phyloP scores from a whole-genome alignment of 2,888 invertebrate genomes.

The Rotaria macrura region DNA sequence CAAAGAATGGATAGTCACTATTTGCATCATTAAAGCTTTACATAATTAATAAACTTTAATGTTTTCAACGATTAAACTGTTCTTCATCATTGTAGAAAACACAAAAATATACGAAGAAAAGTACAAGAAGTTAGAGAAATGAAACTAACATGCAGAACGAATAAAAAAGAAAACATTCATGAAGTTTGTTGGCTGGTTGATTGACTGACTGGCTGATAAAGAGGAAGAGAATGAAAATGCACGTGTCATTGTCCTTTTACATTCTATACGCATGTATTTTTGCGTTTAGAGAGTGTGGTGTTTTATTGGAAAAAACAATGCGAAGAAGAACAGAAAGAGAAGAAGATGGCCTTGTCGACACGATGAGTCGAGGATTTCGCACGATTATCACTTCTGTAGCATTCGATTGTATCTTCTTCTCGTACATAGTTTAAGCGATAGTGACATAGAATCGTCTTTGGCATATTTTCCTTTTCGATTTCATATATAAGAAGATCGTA shows the following conservation, averaged over 20 bases:
- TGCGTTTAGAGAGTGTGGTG: background rate
- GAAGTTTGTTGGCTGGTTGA: background rate
- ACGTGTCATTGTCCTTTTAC: conserved; percentile 5
- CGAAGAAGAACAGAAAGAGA: background rate
- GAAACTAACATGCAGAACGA: background rate
- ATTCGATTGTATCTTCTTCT: background rate
- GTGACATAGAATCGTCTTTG: background rate
- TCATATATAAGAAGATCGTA: background rate
- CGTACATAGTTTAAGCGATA: background rate
- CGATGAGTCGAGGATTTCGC: background rate
- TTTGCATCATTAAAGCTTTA: background rate
- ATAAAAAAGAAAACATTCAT: background rate
- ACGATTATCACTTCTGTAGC: background rate
- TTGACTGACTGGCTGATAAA: background rate
- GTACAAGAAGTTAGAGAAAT: background rate
- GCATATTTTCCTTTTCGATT: background rate
- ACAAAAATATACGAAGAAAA: background rate
- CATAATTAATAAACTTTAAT: background rate
- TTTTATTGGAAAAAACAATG: background rate
- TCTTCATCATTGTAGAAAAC: background rate
- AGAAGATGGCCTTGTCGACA: background rate
- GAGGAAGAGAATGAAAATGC: background rate
- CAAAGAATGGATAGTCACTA: too few species aligned
- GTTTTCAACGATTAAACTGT: background rate
- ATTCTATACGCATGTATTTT: background rate